Conservation (phyloP, 1,140 invertebrate species). For the Cotesia chilonis region DNA sequence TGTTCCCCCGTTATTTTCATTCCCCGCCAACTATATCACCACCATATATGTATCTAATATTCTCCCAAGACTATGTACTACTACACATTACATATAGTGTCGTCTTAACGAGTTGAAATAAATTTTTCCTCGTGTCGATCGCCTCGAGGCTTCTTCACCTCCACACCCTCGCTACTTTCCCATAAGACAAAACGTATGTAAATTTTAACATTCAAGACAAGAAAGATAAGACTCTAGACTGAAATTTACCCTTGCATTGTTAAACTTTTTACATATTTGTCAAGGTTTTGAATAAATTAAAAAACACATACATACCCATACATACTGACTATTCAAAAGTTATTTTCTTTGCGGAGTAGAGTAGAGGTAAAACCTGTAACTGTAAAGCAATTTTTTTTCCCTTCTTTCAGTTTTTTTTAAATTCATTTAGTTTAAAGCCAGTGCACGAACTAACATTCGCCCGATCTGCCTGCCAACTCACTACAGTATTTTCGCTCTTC, state of each 20-base stretch:
- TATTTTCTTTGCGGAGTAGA: background rate
- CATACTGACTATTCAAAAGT: too few relatives aligned
- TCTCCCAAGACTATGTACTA: too few relatives aligned
- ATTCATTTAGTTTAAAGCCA: background rate
- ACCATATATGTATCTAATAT: background rate
- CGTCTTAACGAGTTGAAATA: conserved; percentile 17
- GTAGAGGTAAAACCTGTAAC: background rate
- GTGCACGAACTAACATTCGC: conserved; percentile 1
- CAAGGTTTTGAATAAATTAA: too few relatives aligned
- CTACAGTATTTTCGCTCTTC: conserved; percentile 20
- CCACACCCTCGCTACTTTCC: background rate
- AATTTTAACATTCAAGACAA: too few relatives aligned
- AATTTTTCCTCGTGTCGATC: conserved; percentile 1
- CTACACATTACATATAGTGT: background rate
- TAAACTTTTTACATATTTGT: too few relatives aligned
- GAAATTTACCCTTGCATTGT: too few relatives aligned
- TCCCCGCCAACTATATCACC: background rate
- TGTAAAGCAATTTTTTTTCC: background rate
- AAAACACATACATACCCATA: too few relatives aligned
- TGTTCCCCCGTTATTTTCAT: background rate
- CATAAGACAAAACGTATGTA: too few relatives aligned
- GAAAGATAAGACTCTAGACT: too few relatives aligned
- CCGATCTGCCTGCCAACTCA: conserved; percentile 30
- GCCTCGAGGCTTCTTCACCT: conserved; percentile 2
- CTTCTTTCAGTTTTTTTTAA: background rate